Evolutionary conservation across 2,797 vertebrate species (phyloP).

Genomic region (Sebastes trivittatus): DNA sequence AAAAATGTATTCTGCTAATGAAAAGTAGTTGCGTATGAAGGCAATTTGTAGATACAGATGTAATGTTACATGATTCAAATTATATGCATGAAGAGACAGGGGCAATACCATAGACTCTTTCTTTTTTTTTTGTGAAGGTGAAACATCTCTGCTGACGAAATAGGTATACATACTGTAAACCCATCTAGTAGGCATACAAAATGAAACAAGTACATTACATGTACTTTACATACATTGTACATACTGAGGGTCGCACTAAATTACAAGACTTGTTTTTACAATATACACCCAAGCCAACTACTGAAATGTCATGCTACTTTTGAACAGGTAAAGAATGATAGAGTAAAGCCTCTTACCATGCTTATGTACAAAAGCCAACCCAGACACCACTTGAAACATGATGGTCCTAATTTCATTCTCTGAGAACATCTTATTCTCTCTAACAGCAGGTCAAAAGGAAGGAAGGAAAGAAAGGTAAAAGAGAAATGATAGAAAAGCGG

Average conservation of each 20-base stretch:
- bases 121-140: too few relatives aligned
- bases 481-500: constrained; percentile 44
- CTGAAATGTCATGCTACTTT: constrained; percentile 8
- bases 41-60: background rate
- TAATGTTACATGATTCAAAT: background rate
- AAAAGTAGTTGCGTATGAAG: background rate
- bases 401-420: constrained; percentile 89
- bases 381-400: constrained; percentile 82
- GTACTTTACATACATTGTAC: background rate
- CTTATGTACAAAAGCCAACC: constrained; percentile 86
- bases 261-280: background rate
- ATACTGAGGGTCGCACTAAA: background rate
- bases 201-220: background rate
- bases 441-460: constrained; percentile 56
- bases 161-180: background rate
- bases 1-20: background rate
- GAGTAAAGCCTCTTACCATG: constrained; percentile 75
- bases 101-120: background rate
- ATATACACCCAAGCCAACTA: constrained; percentile 21
- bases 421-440: constrained; percentile 85
- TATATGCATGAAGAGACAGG: background rate
- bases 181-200: background rate
- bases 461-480: constrained; percentile 24
- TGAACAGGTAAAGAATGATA: constrained; percentile 9
- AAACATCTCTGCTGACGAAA: background rate